phyloP scores from a whole-genome alignment of 2,113 vertebrate genomes.

The Chloroceryle aenea region DNA sequence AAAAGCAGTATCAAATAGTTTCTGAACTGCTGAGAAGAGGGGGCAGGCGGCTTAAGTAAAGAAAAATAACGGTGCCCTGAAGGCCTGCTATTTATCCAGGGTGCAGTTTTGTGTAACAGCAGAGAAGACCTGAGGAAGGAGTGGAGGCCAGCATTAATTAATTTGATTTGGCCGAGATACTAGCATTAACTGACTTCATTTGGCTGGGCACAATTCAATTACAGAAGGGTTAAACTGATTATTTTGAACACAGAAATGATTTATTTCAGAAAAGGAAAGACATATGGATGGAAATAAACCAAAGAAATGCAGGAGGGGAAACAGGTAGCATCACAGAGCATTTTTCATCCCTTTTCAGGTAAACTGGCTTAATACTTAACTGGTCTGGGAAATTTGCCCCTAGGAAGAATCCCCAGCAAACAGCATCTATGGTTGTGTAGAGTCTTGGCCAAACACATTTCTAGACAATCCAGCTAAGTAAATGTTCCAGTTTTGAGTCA shows the following conservation, averaged over 20 bases:
- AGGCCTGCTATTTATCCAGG: background rate
- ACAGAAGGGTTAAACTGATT: background rate
- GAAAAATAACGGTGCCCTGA: background rate
- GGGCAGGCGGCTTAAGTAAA: background rate
- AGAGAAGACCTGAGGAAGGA: slow-evolving; percentile 21
- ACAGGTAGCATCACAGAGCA: background rate
- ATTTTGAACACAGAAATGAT: background rate
- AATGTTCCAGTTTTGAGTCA: background rate
- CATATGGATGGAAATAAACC: background rate
- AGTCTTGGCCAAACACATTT: background rate
- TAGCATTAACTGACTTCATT: slow-evolving; percentile 28
- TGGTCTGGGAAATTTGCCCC: background rate
- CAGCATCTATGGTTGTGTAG: background rate
- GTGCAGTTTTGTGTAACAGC: background rate
- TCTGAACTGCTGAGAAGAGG: background rate
- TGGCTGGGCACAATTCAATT: background rate
- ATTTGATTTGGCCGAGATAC: slow-evolving; percentile 11
- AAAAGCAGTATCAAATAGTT: background rate
- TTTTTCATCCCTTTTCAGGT: background rate
- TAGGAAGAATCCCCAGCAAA: background rate
- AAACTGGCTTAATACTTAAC: background rate
- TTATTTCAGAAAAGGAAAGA: background rate
- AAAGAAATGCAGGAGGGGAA: background rate
- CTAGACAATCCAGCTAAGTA: background rate
- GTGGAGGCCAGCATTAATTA: slow-evolving; percentile 12